These are phyloP conservation scores for Choloepus hoffmanni DNA, from an alignment of 2,113 vertebrate genomes.

Conservation along the genomic window DNA sequence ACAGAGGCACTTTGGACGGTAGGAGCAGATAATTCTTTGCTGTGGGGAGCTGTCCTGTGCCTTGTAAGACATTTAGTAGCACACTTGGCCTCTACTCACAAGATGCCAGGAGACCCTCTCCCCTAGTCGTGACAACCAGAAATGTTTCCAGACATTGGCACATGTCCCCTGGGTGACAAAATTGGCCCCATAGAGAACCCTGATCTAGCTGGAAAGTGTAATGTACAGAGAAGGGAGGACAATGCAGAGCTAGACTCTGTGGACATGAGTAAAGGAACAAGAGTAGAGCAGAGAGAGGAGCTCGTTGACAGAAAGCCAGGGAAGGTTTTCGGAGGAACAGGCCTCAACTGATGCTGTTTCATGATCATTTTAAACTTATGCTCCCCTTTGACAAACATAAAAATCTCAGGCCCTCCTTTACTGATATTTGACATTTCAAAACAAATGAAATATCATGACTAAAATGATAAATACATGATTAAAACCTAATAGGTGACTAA, in stretches of 20 bases:
- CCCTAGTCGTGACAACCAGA: neutral
- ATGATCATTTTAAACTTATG: neutral
- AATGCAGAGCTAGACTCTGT: neutral
- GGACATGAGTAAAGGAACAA: neutral
- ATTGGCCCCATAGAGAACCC: neutral
- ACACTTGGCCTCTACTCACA: neutral
- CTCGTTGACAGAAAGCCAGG: neutral
- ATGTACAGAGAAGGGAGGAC: neutral
- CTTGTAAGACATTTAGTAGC: neutral
- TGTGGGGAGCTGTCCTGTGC: neutral
- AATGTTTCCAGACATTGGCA: constrained; percentile 39
- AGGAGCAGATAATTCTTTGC: neutral
- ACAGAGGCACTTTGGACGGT: neutral
- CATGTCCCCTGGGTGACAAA: neutral
- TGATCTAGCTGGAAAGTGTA: neutral
- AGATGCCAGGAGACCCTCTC: neutral
- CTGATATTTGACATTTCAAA: constrained; percentile 58
- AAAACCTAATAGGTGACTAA: constrained; percentile 21
- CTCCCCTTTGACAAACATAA: neutral
- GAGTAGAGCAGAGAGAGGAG: neutral
- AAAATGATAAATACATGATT: constrained; percentile 28
- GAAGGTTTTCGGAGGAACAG: neutral
- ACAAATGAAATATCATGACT: constrained; percentile 36
- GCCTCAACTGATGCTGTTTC: neutral
- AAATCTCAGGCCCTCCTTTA: neutral